These are phyloP conservation scores for Lasioglossum figueresi DNA, from an alignment of 2,888 invertebrate genomes.

Conservation along the genomic window DNA sequence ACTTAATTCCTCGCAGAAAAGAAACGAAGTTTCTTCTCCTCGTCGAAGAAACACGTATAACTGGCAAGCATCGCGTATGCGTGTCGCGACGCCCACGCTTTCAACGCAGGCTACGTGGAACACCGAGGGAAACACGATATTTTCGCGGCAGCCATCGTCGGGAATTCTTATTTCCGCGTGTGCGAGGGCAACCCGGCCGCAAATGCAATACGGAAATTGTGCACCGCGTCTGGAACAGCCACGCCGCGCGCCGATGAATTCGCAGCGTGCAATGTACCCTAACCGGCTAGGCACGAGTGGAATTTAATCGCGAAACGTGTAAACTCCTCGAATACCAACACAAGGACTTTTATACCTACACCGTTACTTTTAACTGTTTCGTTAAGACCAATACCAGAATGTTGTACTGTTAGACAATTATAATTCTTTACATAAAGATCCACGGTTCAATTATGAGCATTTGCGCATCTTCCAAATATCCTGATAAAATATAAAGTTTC, in stretches of 20 bases:
- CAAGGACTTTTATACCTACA: neutral
- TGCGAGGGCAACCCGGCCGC: neutral
- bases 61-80: slow-evolving; percentile 49
- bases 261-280: neutral
- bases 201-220: slow-evolving; percentile 9
- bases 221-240: neutral
- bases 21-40: neutral
- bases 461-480: too few relatives aligned
- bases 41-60: slow-evolving; percentile 29
- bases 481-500: neutral
- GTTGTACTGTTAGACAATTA: neutral
- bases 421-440: too few relatives aligned
- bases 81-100: slow-evolving; percentile 37
- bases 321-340: neutral
- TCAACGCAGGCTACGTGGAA: slow-evolving; percentile 37
- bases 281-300: neutral
- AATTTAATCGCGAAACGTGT: neutral
- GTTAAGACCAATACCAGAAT: neutral
- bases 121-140: slow-evolving; percentile 30
- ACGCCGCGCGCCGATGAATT: neutral
- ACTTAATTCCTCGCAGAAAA: slow-evolving; percentile 35
- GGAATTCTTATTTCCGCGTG: slow-evolving; percentile 2
- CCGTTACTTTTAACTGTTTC: neutral
- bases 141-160: neutral
- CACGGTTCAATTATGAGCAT: neutral